Evolutionary conservation across 2,888 invertebrate species (phyloP).

Genomic region (Spisula solida): DNA sequence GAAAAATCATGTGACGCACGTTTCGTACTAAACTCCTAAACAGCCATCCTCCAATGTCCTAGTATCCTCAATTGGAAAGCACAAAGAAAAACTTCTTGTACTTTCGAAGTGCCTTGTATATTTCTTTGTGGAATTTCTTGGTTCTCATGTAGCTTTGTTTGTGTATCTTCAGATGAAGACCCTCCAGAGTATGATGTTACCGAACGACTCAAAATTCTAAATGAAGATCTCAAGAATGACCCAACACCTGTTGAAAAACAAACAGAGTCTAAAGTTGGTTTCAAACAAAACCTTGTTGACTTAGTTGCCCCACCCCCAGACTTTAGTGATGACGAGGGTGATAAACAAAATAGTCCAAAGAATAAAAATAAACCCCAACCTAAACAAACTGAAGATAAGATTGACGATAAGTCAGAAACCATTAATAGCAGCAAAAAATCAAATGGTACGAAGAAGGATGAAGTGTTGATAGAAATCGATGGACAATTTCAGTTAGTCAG

Average conservation of each 20-base stretch:
- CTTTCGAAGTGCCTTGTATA: too few species aligned
- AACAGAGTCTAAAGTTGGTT: conserved; percentile 81
- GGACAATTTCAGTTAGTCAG: conserved; percentile 85
- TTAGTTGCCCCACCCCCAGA: conserved; percentile 85
- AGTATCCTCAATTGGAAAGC: too few species aligned
- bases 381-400: conserved; percentile 67
- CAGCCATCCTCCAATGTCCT: too few species aligned
- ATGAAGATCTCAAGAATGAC: conserved; percentile 85
- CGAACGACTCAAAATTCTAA: conserved; percentile 84
- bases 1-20: too few species aligned
- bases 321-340: conserved; percentile 77
- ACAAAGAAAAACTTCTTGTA: too few species aligned
- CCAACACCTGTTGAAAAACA: conserved; percentile 80
- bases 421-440: conserved; percentile 62
- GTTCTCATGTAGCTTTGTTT: background rate
- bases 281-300: conserved; percentile 85
- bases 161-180: conserved; percentile 74
- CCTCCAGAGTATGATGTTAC: conserved; percentile 86
- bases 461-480: conserved; percentile 85
- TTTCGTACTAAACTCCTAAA: too few species aligned
- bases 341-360: conserved; percentile 58
- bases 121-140: background rate
- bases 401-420: conserved; percentile 65
- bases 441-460: conserved; percentile 76
- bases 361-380: conserved; percentile 38